phyloP scores from a whole-genome alignment of 1,140 invertebrate species.

The Zaprionus camerounensis region DNA sequence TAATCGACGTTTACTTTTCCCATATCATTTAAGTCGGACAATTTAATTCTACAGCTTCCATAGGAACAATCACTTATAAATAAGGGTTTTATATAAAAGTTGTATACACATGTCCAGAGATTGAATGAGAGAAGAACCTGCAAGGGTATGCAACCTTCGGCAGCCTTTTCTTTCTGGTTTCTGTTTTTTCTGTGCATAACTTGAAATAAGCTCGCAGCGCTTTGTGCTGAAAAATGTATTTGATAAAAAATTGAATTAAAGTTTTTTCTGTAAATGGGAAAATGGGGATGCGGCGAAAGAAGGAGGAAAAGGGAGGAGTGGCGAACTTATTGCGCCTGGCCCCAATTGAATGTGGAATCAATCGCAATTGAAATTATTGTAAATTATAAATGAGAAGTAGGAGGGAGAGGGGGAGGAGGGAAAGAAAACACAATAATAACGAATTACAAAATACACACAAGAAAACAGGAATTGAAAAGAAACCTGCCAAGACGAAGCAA shows the following conservation, averaged over 20 bases:
- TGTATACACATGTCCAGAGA: too few species aligned
- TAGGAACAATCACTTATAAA: too few species aligned
- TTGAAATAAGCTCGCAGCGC: neutral
- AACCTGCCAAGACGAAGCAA: conserved; percentile 6
- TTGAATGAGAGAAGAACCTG: too few species aligned
- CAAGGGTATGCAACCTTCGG: too few species aligned
- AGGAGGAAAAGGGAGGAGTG: neutral
- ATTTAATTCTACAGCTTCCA: too few species aligned
- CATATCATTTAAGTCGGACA: too few species aligned
- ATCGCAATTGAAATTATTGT: conserved; percentile 28
- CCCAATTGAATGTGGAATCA: conserved; percentile 21
- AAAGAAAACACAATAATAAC: conserved; percentile 19
- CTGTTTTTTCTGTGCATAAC: neutral
- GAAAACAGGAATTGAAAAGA: conserved; percentile 31
- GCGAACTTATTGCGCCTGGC: neutral
- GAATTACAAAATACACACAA: conserved; percentile 24
- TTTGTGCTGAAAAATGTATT: neutral
- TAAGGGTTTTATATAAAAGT: too few species aligned
- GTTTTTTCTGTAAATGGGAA: neutral
- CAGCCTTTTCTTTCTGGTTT: neutral
- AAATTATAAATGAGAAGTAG: conserved; percentile 37
- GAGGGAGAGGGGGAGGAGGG: neutral
- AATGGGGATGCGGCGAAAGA: neutral
- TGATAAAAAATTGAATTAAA: conserved; percentile 1
- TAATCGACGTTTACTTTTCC: too few species aligned